phyloP scores from a whole-genome alignment of 1,140 invertebrate species.

The Lordiphosa clarofinis region DNA sequence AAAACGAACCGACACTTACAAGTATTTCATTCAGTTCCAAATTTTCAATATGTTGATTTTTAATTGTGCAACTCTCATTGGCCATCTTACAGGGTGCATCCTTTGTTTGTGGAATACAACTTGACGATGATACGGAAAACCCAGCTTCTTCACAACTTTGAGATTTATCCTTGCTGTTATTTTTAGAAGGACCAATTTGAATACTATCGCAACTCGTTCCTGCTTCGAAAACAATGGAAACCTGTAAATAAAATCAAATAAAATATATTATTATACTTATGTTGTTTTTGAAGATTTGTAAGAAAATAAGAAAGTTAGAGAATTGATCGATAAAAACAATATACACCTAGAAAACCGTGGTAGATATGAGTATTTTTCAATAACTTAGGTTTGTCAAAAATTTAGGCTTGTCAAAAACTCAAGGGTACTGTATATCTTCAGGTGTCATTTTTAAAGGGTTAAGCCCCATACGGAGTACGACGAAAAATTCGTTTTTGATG shows the following conservation, averaged over 20 bases:
- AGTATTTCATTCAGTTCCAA: slow-evolving; percentile 53
- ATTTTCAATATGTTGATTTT: slow-evolving; percentile 49
- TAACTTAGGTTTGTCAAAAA: too few relatives aligned
- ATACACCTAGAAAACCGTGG: too few relatives aligned
- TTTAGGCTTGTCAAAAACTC: too few relatives aligned
- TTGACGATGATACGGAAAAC: slow-evolving; percentile 37
- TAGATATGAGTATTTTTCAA: too few relatives aligned
- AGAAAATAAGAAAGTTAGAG: too few relatives aligned
- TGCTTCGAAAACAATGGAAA: slow-evolving; percentile 56
- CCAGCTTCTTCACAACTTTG: slow-evolving; percentile 41
- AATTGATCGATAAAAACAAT: too few relatives aligned
- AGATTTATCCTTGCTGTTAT: slow-evolving; percentile 51
- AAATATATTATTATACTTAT: too few relatives aligned
- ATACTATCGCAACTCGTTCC: slow-evolving; percentile 34
- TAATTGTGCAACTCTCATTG: slow-evolving; percentile 58
- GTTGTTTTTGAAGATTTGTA: too few relatives aligned
- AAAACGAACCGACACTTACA: slow-evolving; percentile 48
- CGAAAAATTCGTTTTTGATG: too few relatives aligned
- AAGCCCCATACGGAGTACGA: too few relatives aligned
- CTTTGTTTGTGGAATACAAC: slow-evolving; percentile 35
- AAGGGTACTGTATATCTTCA: too few relatives aligned
- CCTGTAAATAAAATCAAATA: slow-evolving; percentile 19
- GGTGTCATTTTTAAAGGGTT: too few relatives aligned
- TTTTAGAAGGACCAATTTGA: slow-evolving; percentile 31
- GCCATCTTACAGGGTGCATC: slow-evolving; percentile 79